These are phyloP conservation scores for Junonia oenone DNA, from an alignment of 2,888 invertebrate genomes.

Conservation along the genomic window DNA sequence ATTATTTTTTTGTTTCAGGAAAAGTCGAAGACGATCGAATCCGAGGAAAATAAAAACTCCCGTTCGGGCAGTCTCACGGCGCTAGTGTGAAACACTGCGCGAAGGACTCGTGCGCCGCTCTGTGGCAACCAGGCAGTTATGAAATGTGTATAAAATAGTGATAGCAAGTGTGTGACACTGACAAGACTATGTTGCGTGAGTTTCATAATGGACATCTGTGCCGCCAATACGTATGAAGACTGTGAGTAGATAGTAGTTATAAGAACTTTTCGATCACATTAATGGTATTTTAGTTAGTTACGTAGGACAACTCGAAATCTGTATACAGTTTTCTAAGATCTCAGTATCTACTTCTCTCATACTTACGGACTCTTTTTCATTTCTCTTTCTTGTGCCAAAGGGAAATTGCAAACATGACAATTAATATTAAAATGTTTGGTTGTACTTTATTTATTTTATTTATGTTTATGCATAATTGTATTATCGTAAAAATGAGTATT, in stretches of 20 bases:
- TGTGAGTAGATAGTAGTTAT: conserved; percentile 56
- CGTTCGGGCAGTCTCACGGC: conserved; percentile 67
- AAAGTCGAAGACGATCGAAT: conserved; percentile 41
- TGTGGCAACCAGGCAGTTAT: conserved; percentile 29
- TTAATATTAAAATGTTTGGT: conserved; percentile 45
- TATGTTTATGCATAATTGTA: conserved; percentile 37
- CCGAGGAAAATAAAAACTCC: conserved; percentile 52
- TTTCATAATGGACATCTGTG: conserved; percentile 25
- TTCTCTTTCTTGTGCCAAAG: conserved; percentile 68
- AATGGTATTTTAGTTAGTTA: conserved; percentile 39
- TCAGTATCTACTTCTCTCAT: conserved; percentile 51
- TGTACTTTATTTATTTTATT: conserved; percentile 63
- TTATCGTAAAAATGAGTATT: conserved; percentile 21
- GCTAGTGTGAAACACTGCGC: conserved; percentile 42
- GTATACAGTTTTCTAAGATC: conserved; percentile 73
- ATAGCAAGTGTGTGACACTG: conserved; percentile 31
- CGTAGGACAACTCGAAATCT: conserved; percentile 50
- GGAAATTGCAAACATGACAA: conserved; percentile 64
- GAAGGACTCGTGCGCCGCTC: conserved; percentile 1
- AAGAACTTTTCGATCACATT: conserved; percentile 44
- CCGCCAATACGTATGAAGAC: conserved; percentile 57
- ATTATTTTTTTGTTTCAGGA: conserved; percentile 44
- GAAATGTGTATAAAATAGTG: conserved; percentile 32
- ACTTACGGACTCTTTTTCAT: conserved; percentile 34
- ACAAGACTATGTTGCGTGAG: conserved; percentile 2